These are phyloP conservation scores for Glandiceps talaboti DNA, from an alignment of 53 echinoderm and acorn worm genomes.

Conservation along the genomic window DNA sequence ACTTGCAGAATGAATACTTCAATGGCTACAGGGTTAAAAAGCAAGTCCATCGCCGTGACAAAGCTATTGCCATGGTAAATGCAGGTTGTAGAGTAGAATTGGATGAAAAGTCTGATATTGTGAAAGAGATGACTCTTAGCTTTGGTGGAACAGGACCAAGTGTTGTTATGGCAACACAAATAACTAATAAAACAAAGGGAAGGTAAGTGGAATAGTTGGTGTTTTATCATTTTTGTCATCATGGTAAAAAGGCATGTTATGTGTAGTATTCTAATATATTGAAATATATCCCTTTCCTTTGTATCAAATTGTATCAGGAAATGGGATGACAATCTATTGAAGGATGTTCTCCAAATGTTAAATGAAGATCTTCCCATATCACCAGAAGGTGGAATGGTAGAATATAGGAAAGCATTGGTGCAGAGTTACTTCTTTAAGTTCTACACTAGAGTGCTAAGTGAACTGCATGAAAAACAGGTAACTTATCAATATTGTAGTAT, in stretches of 20 bases:
- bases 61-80: constrained; percentile 10
- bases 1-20: constrained; percentile 3
- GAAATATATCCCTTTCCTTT: too few species aligned
- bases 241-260: too few species aligned
- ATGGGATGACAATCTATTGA: constrained; percentile 53
- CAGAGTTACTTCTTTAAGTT: constrained; percentile 16
- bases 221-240: too few species aligned
- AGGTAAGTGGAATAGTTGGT: too few species aligned
- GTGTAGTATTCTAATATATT: too few species aligned
- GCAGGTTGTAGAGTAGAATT: constrained; percentile 4
- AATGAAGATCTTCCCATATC: constrained; percentile 24
- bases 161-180: not conserved
- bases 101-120: not conserved
- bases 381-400: constrained; percentile 10
- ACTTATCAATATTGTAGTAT: too few species aligned
- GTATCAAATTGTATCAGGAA: too few species aligned
- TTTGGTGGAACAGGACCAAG: constrained; percentile 7
- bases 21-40: not conserved
- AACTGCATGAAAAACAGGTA: constrained; percentile 1
- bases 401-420: constrained; percentile 6
- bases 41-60: constrained; percentile 6
- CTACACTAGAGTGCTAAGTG: not conserved
- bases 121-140: not conserved
- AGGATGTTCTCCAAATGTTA: constrained; percentile 32
- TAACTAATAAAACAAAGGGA: not conserved